A percentile compares a stretch with the other conserved stretches of the same genome.
These are phyloP conservation scores for Pyrochroa serraticornis DNA, from an alignment of 2,888 invertebrate species.

Conservation along the genomic window DNA sequence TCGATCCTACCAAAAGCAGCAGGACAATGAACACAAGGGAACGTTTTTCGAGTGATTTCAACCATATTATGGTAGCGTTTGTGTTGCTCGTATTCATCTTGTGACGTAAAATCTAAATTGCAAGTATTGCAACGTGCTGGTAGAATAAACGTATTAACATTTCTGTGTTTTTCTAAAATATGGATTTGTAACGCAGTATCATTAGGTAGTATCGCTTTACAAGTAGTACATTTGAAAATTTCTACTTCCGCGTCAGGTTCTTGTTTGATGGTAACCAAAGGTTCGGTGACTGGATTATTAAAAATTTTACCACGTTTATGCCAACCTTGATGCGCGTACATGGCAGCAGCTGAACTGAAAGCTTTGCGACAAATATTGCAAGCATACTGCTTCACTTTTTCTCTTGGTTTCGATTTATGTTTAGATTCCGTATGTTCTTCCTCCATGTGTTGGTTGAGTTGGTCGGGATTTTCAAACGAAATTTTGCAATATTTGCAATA, in stretches of 20 bases:
- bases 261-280: conserved; percentile 27
- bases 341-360: conserved; percentile 63
- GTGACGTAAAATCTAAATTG: conserved; percentile 65
- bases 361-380: conserved; percentile 70
- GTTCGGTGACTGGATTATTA: conserved; percentile 46
- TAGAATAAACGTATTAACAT: conserved; percentile 49
- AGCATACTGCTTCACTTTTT: conserved; percentile 52
- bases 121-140: conserved; percentile 63
- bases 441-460: conserved; percentile 51
- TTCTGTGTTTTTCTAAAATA: conserved; percentile 53
- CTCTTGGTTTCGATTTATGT: conserved; percentile 29
- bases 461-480: conserved; percentile 41
- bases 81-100: conserved; percentile 67
- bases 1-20: conserved; percentile 69
- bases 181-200: conserved; percentile 55
- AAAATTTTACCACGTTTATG: conserved; percentile 62
- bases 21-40: conserved; percentile 67
- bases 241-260: conserved; percentile 42
- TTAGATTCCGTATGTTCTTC: conserved; percentile 45
- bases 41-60: conserved; percentile 43
- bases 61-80: conserved; percentile 60
- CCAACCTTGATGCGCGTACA: conserved; percentile 68
- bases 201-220: conserved; percentile 46
- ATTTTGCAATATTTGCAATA: conserved; percentile 54
- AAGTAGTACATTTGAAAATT: conserved; percentile 47